phyloP scores from a whole-genome alignment of 1,140 invertebrate genomes.

The Cecropterus lyciades region DNA sequence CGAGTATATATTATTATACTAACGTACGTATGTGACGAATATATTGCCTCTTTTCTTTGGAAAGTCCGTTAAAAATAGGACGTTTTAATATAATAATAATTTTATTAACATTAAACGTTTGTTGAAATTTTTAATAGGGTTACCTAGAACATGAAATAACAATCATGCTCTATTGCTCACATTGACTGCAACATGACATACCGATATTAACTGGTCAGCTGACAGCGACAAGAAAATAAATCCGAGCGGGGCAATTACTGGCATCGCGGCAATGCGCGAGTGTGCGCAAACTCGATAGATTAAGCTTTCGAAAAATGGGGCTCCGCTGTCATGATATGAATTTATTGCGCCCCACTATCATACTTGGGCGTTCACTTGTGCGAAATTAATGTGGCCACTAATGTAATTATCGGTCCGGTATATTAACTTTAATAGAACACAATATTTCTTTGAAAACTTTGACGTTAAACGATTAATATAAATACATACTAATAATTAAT shows the following conservation, averaged over 20 bases:
- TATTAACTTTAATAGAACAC: not conserved
- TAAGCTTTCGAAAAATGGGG: conserved; percentile 24
- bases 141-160: too few relatives aligned
- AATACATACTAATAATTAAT: too few relatives aligned
- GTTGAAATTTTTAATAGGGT: too few relatives aligned
- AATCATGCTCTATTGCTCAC: too few relatives aligned
- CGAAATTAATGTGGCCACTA: conserved; percentile 11
- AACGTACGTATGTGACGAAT: too few relatives aligned
- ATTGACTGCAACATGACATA: conserved; percentile 17
- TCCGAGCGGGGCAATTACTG: conserved; percentile 19
- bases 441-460: not conserved
- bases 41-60: too few relatives aligned
- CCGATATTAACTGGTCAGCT: conserved; percentile 18
- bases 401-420: conserved; percentile 5
- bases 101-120: too few relatives aligned
- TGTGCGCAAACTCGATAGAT: conserved; percentile 2
- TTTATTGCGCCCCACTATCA: conserved; percentile 12
- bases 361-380: conserved; percentile 18
- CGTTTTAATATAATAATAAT: too few relatives aligned
- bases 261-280: conserved; percentile 2
- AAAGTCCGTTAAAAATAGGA: too few relatives aligned
- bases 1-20: too few relatives aligned
- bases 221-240: conserved; percentile 21
- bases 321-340: conserved; percentile 18
- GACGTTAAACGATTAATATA: too few relatives aligned